A percentile compares a stretch with the other conserved stretches of the same genome.
Evolutionary conservation across 2,888 invertebrate species (phyloP).

Genomic region (Plagodis dolabraria): DNA sequence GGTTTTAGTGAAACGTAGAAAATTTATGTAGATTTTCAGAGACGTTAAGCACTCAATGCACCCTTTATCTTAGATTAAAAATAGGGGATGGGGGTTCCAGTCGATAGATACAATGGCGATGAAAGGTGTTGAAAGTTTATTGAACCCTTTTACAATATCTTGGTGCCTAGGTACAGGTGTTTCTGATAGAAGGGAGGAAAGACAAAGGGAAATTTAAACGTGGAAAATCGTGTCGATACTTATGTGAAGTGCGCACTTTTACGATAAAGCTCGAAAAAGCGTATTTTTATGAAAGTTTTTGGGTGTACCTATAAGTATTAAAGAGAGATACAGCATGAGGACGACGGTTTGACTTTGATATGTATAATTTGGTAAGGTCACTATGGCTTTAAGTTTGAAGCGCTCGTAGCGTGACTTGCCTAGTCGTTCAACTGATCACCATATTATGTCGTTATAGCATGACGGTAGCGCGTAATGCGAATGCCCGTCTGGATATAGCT

Average conservation of each 20-base stretch:
- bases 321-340: too few relatives aligned
- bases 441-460: too few relatives aligned
- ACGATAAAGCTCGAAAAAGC: too few relatives aligned
- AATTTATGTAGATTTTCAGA: slow-evolving; percentile 51
- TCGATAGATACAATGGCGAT: slow-evolving; percentile 43
- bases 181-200: neutral
- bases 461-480: too few relatives aligned
- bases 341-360: too few relatives aligned
- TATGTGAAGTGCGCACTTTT: neutral
- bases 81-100: slow-evolving; percentile 57
- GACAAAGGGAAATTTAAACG: neutral
- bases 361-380: too few relatives aligned
- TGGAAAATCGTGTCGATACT: neutral
- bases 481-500: too few relatives aligned
- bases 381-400: too few relatives aligned
- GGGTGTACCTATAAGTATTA: too few relatives aligned
- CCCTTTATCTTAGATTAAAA: slow-evolving; percentile 83
- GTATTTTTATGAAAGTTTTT: too few relatives aligned
- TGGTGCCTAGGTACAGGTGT: slow-evolving; percentile 1
- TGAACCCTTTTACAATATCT: slow-evolving; percentile 25
- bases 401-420: too few relatives aligned
- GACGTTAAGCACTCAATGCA: slow-evolving; percentile 79
- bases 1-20: slow-evolving; percentile 18
- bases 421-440: too few relatives aligned
- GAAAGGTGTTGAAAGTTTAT: slow-evolving; percentile 37